These are phyloP conservation scores for Eugnorisma glareosa DNA, from an alignment of 2,888 invertebrate species.

Conservation along the genomic window DNA sequence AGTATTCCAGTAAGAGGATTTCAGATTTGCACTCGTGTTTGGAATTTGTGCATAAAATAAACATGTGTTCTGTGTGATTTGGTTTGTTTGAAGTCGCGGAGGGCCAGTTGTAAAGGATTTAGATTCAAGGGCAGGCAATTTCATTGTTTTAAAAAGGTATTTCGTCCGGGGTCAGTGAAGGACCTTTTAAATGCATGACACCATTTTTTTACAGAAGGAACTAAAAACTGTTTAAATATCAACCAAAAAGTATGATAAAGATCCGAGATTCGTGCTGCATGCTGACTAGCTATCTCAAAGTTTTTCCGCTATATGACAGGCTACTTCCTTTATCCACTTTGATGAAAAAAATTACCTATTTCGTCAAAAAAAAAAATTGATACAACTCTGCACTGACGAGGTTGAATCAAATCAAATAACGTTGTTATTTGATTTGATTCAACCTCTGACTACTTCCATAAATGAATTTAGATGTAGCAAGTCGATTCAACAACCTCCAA, in stretches of 20 bases:
- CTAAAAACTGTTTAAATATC: not conserved
- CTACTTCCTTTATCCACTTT: not conserved
- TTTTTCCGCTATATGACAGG: not conserved
- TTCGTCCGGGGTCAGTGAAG: not conserved
- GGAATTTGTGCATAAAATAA: conserved; percentile 54
- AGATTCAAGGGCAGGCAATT: not conserved
- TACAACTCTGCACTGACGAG: not conserved
- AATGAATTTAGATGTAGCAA: not conserved
- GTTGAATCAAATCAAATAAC: no score
- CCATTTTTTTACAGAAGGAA: not conserved
- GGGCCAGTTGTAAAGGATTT: not conserved
- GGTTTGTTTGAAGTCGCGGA: conserved; percentile 14
- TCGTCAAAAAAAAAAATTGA: not conserved
- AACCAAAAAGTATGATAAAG: not conserved
- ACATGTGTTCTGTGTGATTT: conserved; percentile 38
- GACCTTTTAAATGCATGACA: not conserved
- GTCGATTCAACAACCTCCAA: not conserved
- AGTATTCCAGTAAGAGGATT: conserved; percentile 68
- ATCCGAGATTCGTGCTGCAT: not conserved
- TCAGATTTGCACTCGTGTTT: conserved; percentile 58
- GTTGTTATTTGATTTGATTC: not conserved
- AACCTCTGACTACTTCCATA: not conserved
- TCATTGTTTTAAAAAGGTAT: not conserved
- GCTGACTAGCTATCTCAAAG: not conserved
- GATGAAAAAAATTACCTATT: not conserved